A percentile compares a stretch with the other conserved stretches of the same genome.
phyloP scores from a whole-genome alignment of 2,113 vertebrate genomes.

The Neotragus pygmaeus region DNA sequence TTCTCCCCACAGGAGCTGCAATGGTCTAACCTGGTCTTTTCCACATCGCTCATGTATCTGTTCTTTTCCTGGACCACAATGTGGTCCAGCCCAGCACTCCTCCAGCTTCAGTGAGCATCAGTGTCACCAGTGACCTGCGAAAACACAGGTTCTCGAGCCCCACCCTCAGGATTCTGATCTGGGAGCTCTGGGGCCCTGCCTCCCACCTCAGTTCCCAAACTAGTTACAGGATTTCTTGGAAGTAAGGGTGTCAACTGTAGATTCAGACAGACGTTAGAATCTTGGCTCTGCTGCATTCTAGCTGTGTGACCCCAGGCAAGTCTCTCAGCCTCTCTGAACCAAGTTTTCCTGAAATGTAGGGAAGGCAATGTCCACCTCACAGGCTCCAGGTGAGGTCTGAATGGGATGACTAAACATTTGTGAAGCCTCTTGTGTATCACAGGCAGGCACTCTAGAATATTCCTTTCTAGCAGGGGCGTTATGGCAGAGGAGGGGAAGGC shows the following conservation, averaged over 20 bases:
- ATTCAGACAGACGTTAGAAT: neutral
- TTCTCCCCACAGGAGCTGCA: neutral
- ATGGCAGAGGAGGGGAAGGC: no score
- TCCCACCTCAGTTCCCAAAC: neutral
- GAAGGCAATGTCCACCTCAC: neutral
- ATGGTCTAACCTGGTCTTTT: neutral
- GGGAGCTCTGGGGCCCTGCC: neutral
- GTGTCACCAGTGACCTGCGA: neutral
- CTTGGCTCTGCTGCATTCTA: neutral
- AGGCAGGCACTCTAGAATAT: neutral
- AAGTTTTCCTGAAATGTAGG: neutral
- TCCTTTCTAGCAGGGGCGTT: neutral
- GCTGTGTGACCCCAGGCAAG: neutral
- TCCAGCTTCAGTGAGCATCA: neutral
- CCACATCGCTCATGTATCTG: neutral
- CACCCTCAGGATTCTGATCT: neutral
- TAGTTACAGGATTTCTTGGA: neutral
- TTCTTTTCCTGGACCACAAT: neutral
- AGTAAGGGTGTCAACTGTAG: neutral
- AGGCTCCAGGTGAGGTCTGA: neutral
- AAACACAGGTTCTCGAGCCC: neutral
- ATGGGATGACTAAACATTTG: neutral
- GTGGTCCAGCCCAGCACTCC: neutral
- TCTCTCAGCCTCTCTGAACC: neutral
- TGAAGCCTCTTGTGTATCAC: neutral